Evolutionary conservation across 1,140 invertebrate species (phyloP).

Genomic region (Homarus americanus): DNA sequence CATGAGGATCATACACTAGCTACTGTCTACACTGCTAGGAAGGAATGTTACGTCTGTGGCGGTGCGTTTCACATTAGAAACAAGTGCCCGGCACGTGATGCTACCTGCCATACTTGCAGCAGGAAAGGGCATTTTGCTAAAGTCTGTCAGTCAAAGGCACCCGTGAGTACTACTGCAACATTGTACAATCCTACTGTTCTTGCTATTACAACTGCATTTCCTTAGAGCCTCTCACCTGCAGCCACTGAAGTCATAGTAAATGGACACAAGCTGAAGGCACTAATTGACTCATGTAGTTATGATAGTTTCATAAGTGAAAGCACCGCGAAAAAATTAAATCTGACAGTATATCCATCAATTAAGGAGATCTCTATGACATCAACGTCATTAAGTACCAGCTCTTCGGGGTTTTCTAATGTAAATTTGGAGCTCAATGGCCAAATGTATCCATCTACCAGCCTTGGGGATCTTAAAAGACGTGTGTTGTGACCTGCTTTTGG

Average conservation of each 20-base stretch:
- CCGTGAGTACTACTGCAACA: neutral
- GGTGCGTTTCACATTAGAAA: too few species aligned
- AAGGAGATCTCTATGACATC: constrained; percentile 33
- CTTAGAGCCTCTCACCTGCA: neutral
- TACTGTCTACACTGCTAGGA: too few species aligned
- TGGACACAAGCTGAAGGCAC: constrained; percentile 19
- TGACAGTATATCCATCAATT: constrained; percentile 28
- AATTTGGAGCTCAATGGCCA: constrained; percentile 20
- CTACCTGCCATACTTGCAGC: too few species aligned
- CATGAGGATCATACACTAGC: neutral
- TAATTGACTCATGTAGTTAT: constrained; percentile 42
- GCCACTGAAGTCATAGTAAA: neutral
- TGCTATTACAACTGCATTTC: neutral
- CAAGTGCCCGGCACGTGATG: too few species aligned
- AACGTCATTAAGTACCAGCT: constrained; percentile 30
- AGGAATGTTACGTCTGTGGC: too few species aligned
- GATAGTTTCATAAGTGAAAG: constrained; percentile 36
- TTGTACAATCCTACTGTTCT: constrained; percentile 4
- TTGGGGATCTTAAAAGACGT: constrained; percentile 15
- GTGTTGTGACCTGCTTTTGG: constrained; percentile 8
- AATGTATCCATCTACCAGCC: neutral
- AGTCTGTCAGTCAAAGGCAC: neutral
- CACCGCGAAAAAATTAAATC: constrained; percentile 9
- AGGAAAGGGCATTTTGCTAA: constrained; percentile 22
- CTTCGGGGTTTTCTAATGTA: constrained; percentile 35